These are phyloP conservation scores for Stictonetta naevosa DNA, from an alignment of 2,113 vertebrate species.

Conservation along the genomic window DNA sequence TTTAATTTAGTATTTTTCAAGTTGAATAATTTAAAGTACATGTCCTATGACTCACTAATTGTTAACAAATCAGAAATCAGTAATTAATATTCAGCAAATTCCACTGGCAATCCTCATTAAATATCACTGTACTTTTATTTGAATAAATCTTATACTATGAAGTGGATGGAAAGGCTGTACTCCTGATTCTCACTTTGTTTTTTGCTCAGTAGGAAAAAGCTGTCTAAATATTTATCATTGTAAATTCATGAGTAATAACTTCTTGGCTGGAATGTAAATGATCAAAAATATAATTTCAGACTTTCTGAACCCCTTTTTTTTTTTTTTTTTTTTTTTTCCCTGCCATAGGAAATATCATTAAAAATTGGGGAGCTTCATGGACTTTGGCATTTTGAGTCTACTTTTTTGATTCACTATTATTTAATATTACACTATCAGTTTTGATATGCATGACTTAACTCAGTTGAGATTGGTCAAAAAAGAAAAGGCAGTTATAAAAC, in stretches of 20 bases:
- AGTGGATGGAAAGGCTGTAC: not conserved
- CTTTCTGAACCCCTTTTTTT: not conserved
- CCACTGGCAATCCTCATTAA: not conserved
- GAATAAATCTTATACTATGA: not conserved
- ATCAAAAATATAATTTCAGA: not conserved
- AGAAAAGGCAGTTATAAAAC: not conserved
- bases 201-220: not conserved
- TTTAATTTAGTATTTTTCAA: not conserved
- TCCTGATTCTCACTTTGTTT: not conserved
- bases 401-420: not conserved
- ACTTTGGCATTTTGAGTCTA: not conserved
- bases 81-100: conserved; percentile 8
- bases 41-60: not conserved
- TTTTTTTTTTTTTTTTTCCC: not conserved
- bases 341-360: not conserved
- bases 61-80: not conserved
- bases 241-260: not conserved
- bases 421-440: not conserved
- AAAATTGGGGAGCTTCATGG: not conserved
- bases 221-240: not conserved
- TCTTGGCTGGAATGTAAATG: not conserved
- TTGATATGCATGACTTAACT: not conserved
- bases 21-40: not conserved
- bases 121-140: not conserved
- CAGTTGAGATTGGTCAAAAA: not conserved